These are phyloP conservation scores for Leguminivora glycinivorella DNA, from an alignment of 1,140 invertebrate genomes.

Conservation along the genomic window DNA sequence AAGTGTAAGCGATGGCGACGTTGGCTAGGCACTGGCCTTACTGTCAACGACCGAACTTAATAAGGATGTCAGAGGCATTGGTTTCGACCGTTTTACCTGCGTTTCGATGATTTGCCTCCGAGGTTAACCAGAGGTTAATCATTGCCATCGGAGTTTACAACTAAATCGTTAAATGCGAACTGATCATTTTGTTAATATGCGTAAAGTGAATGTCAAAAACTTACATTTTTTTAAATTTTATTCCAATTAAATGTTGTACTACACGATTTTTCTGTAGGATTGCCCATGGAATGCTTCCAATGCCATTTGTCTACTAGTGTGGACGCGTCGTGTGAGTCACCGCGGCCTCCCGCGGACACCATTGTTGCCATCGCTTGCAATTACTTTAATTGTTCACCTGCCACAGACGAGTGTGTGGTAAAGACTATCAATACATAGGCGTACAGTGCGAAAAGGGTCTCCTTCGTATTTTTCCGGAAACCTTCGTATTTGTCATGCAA, in stretches of 20 bases:
- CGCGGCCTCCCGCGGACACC: conserved; percentile 1
- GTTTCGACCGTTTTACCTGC: conserved; percentile 2
- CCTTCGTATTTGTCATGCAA: no score
- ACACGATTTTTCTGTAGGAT: no score
- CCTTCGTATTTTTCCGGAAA: no score
- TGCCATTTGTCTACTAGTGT: neutral
- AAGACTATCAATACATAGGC: neutral
- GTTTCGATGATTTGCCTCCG: conserved; percentile 5
- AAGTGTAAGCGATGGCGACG: no score
- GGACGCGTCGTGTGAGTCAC: neutral
- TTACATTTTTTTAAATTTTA: no score
- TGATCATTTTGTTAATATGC: neutral
- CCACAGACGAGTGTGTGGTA: neutral
- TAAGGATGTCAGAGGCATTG: conserved; percentile 18
- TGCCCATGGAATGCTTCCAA: no score
- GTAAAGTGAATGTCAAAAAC: no score
- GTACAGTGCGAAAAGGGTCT: neutral
- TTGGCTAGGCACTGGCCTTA: neutral
- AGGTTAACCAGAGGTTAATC: neutral
- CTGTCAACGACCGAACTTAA: conserved; percentile 24
- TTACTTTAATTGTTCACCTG: conserved; percentile 8
- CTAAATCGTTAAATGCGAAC: neutral
- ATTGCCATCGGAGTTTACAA: neutral
- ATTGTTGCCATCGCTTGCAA: conserved; percentile 9
- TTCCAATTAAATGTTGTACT: no score